Evolutionary conservation across 2,888 invertebrate species (phyloP), one percentile per base, ranked within the genome.

Genomic region (Salticus scenicus): DNA sequence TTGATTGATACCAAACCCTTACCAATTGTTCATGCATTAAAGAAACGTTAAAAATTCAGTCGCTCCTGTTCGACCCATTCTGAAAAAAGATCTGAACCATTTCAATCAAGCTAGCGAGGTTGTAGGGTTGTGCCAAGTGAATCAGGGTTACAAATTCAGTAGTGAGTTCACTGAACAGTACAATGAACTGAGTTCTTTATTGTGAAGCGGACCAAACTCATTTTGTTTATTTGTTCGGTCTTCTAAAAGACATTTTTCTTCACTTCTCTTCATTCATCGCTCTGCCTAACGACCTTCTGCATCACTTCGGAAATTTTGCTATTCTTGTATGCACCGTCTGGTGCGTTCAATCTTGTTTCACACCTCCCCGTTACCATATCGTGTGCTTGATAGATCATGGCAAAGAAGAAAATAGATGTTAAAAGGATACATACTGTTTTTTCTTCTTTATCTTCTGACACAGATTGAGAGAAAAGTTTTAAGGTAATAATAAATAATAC

Each of bases 161-260:
- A 30, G 28, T 20, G 64, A 28, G 81, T 82, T 82, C 81, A 71
- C 17, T 82, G 82, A 76, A 83, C 82, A 83, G 76, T n/a, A n/a
- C 47, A 69, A 63, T 41, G 67, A 67, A 66, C 47, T 33, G 57
- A 30, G 42, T 27, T 2, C 2, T n/a, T 42, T 20, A 31, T 63
- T 64, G 24, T 37, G 24, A 66, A 64, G 14, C 27, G 1, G 30
- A n/a, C 64, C 14, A n/a, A n/a, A n/a, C 63, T 64, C 74, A 37
- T 14, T 5, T 1, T 24, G 57, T 24, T 24, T 57, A 57, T 57
- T 57, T 57, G 57, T 57, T 57, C 12, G 17, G 57, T 4, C 57
- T 24, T 57, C 20, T 20, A n/a, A 57, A 57, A 57, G 57, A n/a
- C 42, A 17, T 47, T 47, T 47, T 2, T 47, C 42, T 10, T 17